phyloP scores from a whole-genome alignment of 2,888 invertebrate genomes.

The Siphonodentalium dalli region DNA sequence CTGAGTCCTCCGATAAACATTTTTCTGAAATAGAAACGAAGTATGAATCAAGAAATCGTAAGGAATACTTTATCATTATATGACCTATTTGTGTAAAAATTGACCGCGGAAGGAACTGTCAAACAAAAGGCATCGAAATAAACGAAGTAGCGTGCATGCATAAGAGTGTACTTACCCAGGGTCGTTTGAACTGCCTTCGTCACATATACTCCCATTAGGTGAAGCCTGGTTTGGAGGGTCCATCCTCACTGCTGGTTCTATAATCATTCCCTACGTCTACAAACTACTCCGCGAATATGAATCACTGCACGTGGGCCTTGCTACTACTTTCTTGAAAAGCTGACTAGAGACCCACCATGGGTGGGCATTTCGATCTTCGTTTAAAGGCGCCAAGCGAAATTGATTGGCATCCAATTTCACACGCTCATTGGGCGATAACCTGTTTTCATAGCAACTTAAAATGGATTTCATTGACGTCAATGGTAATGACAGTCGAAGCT shows the following conservation, averaged over 20 bases:
- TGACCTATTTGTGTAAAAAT: background rate
- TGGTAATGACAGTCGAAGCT: too few relatives aligned
- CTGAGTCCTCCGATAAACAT: conserved; percentile 99
- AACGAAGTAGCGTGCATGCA: conserved; percentile 96
- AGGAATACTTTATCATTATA: conserved; percentile 7
- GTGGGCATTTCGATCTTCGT: conserved; percentile 50
- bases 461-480: too few relatives aligned
- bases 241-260: conserved; percentile 56
- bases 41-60: too few relatives aligned
- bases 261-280: conserved; percentile 42
- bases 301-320: conserved; percentile 41
- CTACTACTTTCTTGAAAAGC: conserved; percentile 27
- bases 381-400: conserved; percentile 42
- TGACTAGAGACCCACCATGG: conserved; percentile 50
- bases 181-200: conserved; percentile 90
- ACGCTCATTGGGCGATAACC: conserved; percentile 39
- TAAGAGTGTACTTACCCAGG: conserved; percentile 78
- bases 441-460: too few relatives aligned
- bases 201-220: conserved; percentile 66
- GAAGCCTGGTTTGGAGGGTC: conserved; percentile 48
- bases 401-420: conserved; percentile 46
- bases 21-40: too few relatives aligned
- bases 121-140: conserved; percentile 15
- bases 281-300: conserved; percentile 43
- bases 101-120: conserved; percentile 30